These are phyloP conservation scores for Drosophila neonasuta DNA, from an alignment of 2,888 invertebrate species.

Conservation along the genomic window DNA sequence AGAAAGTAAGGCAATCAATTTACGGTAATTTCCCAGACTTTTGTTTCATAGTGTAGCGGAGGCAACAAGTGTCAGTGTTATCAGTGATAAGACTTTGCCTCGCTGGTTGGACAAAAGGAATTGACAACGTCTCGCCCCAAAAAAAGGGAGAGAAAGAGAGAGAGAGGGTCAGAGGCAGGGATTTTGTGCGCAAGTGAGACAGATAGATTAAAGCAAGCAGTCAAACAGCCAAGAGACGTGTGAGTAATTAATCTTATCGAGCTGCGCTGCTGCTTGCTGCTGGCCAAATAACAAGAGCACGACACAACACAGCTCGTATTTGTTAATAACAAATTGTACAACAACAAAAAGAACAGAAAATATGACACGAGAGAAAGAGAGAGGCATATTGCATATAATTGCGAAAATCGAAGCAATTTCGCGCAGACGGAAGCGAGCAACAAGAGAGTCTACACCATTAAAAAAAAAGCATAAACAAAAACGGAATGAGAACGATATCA, in stretches of 20 bases:
- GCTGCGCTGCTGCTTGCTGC: conserved; percentile 27
- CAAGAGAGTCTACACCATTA: conserved; percentile 26
- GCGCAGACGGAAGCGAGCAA: conserved; percentile 49
- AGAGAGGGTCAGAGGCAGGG: neutral
- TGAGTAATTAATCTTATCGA: conserved; percentile 69
- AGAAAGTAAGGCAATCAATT: neutral
- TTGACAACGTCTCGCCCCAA: conserved; percentile 11
- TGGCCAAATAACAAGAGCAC: conserved; percentile 62
- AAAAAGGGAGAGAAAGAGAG: too few species aligned
- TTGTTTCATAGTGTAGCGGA: conserved; percentile 20
- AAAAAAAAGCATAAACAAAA: conserved; percentile 1
- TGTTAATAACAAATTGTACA: conserved; percentile 67
- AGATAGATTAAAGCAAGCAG: conserved; percentile 17
- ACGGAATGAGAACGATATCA: conserved; percentile 5
- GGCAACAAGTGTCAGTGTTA: conserved; percentile 17
- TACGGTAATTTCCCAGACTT: neutral
- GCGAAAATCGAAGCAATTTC: conserved; percentile 43
- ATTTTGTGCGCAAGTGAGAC: conserved; percentile 9
- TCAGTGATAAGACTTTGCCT: conserved; percentile 24
- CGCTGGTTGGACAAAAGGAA: conserved; percentile 27
- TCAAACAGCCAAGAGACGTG: conserved; percentile 14
- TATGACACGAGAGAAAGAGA: neutral
- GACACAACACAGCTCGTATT: conserved; percentile 23
- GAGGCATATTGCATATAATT: conserved; percentile 48
- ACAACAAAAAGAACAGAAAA: conserved; percentile 29